Evolutionary conservation across 2,888 invertebrate genomes (phyloP).

Genomic region (Ectemnius continuus): DNA sequence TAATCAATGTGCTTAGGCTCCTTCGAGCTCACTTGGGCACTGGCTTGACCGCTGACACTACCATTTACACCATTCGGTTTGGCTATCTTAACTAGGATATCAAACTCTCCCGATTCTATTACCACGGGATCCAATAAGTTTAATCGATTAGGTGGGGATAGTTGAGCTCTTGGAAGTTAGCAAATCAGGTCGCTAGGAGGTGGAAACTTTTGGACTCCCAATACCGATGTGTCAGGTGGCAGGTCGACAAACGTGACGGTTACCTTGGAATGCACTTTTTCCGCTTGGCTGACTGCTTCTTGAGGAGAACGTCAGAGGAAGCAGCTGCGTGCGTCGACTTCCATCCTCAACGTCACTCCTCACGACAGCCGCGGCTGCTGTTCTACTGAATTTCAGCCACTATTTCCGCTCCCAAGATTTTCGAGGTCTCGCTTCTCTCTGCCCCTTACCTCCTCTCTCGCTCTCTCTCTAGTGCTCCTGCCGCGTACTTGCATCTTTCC

Average conservation of each 20-base stretch:
- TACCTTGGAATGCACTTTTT: background rate
- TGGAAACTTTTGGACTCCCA: no score
- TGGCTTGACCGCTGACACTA: no score
- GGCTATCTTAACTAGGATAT: no score
- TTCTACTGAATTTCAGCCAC: conserved; percentile 29
- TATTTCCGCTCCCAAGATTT: conserved; percentile 30
- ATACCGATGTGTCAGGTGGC: no score
- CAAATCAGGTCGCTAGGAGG: no score
- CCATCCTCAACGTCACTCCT: conserved; percentile 32
- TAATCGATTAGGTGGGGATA: no score
- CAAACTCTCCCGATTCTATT: no score
- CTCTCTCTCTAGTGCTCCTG: background rate
- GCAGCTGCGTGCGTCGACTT: conserved; percentile 6
- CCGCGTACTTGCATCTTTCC: background rate
- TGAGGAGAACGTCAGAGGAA: conserved; percentile 2
- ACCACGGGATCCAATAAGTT: no score
- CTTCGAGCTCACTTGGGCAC: no score
- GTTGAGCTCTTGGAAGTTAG: no score
- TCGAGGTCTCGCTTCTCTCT: conserved; percentile 22
- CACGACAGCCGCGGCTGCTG: conserved; percentile 18
- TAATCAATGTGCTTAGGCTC: background rate
- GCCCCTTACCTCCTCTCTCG: background rate
- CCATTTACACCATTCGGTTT: no score
- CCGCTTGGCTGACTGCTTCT: background rate
- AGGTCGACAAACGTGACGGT: no score